These are phyloP conservation scores for Boleophthalmus pectinirostris DNA, from an alignment of 2,113 vertebrate species.

Conservation along the genomic window DNA sequence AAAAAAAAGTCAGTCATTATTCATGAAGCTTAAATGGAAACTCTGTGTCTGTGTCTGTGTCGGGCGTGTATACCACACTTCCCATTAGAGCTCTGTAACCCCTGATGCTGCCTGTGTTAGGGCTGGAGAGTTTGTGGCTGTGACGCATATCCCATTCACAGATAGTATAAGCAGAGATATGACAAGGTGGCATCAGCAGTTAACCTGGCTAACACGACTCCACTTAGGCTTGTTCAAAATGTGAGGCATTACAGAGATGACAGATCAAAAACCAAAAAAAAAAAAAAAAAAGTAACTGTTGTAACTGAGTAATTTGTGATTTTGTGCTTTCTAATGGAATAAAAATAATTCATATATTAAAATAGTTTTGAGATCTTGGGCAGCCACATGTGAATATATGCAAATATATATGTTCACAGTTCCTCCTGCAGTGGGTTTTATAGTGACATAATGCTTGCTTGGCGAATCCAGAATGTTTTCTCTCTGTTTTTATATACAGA, in stretches of 20 bases:
- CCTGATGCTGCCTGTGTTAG: constrained; percentile 52
- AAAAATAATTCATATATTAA: no score
- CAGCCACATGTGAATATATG: no score
- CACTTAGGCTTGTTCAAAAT: constrained; percentile 34
- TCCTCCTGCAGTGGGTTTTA: no score
- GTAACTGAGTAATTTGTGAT: no score
- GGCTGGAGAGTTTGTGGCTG: constrained; percentile 49
- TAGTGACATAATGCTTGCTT: no score
- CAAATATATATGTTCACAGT: no score
- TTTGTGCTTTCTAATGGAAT: no score
- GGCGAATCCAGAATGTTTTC: no score
- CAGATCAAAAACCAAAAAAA: not conserved
- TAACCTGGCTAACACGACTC: constrained; percentile 56
- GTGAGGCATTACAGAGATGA: not conserved
- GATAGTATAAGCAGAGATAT: constrained; percentile 48
- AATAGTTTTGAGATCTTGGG: no score
- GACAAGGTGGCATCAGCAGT: constrained; percentile 58
- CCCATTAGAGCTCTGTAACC: constrained; percentile 28
- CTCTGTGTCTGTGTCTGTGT: constrained; percentile 31
- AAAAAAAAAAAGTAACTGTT: not conserved
- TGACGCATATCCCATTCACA: constrained; percentile 52
- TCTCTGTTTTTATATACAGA: no score
- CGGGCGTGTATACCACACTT: constrained; percentile 17
- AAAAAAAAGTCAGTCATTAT: constrained; percentile 32
- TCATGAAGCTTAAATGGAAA: constrained; percentile 55